Evolutionary conservation across 1,140 invertebrate species (phyloP), one percentile per base, ranked within the genome.

Genomic region (Idris sp.): DNA sequence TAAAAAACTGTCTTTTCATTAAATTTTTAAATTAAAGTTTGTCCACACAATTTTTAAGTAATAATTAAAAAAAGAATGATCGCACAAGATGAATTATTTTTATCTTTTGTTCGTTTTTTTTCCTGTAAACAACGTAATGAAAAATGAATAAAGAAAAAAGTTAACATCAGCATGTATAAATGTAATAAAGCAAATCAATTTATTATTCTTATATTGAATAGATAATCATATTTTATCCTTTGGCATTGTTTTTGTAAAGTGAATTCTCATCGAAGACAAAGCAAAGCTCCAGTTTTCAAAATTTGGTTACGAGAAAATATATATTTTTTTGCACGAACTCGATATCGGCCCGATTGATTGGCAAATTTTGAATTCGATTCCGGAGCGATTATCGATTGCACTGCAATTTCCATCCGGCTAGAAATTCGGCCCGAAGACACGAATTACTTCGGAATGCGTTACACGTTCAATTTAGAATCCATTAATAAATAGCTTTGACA

Each of bases 401-500:
- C 33, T 46, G 25, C 48, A 48, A 62, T 71, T 56, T 46, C 40
- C 65, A 69, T 53, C 54, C 38, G 65, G 40, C 15, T 48, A 40
- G 48, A 36, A 61, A 71, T 71, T 62, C 54, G 49, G 56, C 41
- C 31, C 46, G 48, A 71, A 71, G 67, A 61, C 40, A 56, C 56
- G 65, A 71, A 71, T 71, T 71, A 56, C 41, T 61, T 61, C 38
- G 56, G 41, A 62, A 62, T 61, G 48, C 30, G 68, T 62, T 72
- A 62, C 58, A 72, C 58, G 68, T 64, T 72, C 68, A 62, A 72
- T 62, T 72, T 56, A 36, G 58, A 56, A 58, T 62, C 48, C 31
- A 72, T 64, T 72, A 64, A 72, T 72, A 65, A 65, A 65, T 54
- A 65, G 53, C 44, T 59, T 65, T 65, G 53, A 49, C 38, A 54